phyloP scores from a whole-genome alignment of 2,797 vertebrate species.

The Galaxias olidus region DNA sequence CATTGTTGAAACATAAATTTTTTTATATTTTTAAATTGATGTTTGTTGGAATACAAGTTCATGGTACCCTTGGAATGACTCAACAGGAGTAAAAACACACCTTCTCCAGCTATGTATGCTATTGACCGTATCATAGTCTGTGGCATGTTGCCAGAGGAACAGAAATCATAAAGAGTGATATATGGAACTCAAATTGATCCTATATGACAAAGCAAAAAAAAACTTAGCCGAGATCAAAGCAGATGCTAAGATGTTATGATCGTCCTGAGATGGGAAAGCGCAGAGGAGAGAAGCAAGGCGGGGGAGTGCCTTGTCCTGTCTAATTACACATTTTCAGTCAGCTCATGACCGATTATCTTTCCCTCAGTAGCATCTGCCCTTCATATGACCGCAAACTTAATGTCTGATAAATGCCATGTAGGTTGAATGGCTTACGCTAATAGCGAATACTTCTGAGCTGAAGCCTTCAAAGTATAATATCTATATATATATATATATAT shows the following conservation, averaged over 20 bases:
- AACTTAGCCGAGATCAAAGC: conserved; percentile 80
- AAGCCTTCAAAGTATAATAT: neutral
- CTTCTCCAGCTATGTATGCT: conserved; percentile 55
- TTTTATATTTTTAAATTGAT: no score
- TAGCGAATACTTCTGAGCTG: neutral
- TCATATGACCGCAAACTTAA: conserved; percentile 72
- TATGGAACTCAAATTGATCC: conserved; percentile 76
- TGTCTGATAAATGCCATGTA: conserved; percentile 65
- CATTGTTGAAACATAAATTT: no score
- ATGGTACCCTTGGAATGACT: conserved; percentile 45
- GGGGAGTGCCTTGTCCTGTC: conserved; percentile 75
- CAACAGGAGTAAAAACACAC: conserved; percentile 35
- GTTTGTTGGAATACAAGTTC: conserved; percentile 53
- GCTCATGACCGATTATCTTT: conserved; percentile 79
- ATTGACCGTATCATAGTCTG: conserved; percentile 48
- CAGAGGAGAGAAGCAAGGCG: conserved; percentile 36
- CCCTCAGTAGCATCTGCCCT: conserved; percentile 80
- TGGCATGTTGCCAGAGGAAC: conserved; percentile 44
- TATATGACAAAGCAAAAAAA: conserved; percentile 74
- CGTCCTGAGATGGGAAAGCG: conserved; percentile 58
- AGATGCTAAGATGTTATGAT: conserved; percentile 71
- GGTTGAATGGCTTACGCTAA: conserved; percentile 48
- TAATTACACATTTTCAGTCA: conserved; percentile 83
- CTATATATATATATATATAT: no score
- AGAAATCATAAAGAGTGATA: conserved; percentile 64